These are phyloP conservation scores for Parambassis ranga DNA, from an alignment of 2,797 vertebrate genomes.

Conservation along the genomic window DNA sequence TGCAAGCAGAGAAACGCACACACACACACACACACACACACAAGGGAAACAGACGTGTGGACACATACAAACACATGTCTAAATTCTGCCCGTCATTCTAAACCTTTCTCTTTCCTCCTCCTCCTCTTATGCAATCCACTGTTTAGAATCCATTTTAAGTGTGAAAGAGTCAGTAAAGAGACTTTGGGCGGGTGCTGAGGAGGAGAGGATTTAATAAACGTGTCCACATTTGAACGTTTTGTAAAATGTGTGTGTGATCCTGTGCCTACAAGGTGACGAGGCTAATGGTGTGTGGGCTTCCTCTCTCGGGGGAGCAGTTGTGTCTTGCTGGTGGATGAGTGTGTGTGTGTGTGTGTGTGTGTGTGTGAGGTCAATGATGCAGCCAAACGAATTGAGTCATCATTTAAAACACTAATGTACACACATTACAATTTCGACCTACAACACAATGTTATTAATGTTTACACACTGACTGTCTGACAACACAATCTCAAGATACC, in stretches of 20 bases:
- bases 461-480: not conserved
- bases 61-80: not conserved
- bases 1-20: conserved; percentile 28
- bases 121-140: conserved; percentile 38
- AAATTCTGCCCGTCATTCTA: conserved; percentile 31
- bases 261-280: conserved; percentile 43
- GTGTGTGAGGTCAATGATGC: conserved; percentile 51
- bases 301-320: conserved; percentile 27
- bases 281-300: conserved; percentile 51
- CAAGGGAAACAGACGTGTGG: not conserved
- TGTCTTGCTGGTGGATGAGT: conserved; percentile 40
- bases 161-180: conserved; percentile 22
- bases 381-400: conserved; percentile 51
- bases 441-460: not conserved
- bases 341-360: conserved; percentile 36
- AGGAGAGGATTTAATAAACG: conserved; percentile 28
- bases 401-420: conserved; percentile 1
- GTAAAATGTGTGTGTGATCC: not conserved
- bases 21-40: not conserved
- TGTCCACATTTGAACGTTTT: conserved; percentile 1
- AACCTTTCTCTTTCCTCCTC: not conserved
- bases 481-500: too few relatives aligned
- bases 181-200: not conserved
- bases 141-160: conserved; percentile 38
- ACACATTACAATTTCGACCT: not conserved